These are phyloP conservation scores for Acrocyrtus sp. DNA, from an alignment of 2,888 invertebrate species.

Conservation along the genomic window DNA sequence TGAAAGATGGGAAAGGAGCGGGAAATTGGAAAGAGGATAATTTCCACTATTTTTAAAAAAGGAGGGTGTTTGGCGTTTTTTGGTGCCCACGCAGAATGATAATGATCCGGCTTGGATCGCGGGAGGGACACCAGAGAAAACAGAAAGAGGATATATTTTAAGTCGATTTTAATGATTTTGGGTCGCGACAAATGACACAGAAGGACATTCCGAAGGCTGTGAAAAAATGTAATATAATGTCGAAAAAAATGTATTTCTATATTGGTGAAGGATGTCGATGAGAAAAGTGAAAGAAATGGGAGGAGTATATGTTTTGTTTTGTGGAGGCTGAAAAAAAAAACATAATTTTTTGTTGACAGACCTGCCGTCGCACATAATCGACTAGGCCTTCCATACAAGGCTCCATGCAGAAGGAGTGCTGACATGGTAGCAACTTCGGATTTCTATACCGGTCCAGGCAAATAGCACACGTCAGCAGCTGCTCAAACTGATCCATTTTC, in stretches of 20 bases:
- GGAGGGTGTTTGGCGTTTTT: no score
- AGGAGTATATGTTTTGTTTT: neutral
- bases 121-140: no score
- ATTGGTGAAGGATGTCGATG: no score
- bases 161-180: no score
- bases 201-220: no score
- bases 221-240: neutral
- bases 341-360: slow-evolving; percentile 66
- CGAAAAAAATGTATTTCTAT: neutral
- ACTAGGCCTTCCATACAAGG: slow-evolving; percentile 98
- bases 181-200: no score
- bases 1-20: no score
- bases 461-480: slow-evolving; percentile 97
- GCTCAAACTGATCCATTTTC: slow-evolving; percentile 95
- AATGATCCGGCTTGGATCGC: no score
- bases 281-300: neutral
- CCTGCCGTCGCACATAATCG: slow-evolving; percentile 93
- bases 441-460: slow-evolving; percentile 94
- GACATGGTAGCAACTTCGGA: slow-evolving; percentile 98
- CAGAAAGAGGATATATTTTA: no score
- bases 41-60: no score
- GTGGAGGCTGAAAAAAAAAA: neutral
- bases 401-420: slow-evolving; percentile 99
- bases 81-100: no score
- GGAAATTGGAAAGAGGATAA: no score